Evolutionary conservation across 2,113 vertebrate species (phyloP), one percentile per base, ranked within the genome.

Genomic region (Dasyornis broadbenti): DNA sequence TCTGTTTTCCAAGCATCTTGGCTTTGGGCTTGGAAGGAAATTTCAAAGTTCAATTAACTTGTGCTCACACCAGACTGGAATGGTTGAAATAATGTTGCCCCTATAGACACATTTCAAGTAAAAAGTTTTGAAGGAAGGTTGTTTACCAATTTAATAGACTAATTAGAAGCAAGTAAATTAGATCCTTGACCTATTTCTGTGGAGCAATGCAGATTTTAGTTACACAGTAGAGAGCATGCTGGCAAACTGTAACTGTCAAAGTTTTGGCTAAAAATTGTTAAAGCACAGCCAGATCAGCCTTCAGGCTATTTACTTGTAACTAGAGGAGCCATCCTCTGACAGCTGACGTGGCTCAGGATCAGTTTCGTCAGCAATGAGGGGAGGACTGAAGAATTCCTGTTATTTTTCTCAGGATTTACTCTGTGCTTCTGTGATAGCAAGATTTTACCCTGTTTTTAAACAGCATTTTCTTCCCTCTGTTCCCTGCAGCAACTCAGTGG

Each of bases 181-280:
- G 13, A 40, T 68, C n/a, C 33, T 72, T 47, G 20, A 23, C 49
- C n/a, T 64, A 1, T 28, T 81, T 54, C 52, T 40, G 37, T 31
- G 22, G 10, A 87, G 35, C 13, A 31, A 26, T 31, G 21, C 27
- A 12, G 13, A 20, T 33, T 60, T 88, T 37, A 44, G 13, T 56
- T 66, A 11, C 0, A 2, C 7, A 18, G 76, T 18, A 8, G 2
- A 1, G 50, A 47, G 44, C 2, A 1, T 10, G 27, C n/a, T 66
- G 76, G 28, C n/a, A 39, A 65, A 44, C 7, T 64, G 49, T 6
- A 39, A 17, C 20, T 17, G 15, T 31, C 35, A 1, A 50, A 52
- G 20, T 60, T 69, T 31, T 20, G 53, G 28, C n/a, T 73, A 45
- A 15, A 60, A 83, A 61, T 30, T 16, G 5, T 42, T 42, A 1